These are phyloP conservation scores for Hyperoplus lanceolatus DNA, from an alignment of 2,797 vertebrate genomes.

Conservation along the genomic window DNA sequence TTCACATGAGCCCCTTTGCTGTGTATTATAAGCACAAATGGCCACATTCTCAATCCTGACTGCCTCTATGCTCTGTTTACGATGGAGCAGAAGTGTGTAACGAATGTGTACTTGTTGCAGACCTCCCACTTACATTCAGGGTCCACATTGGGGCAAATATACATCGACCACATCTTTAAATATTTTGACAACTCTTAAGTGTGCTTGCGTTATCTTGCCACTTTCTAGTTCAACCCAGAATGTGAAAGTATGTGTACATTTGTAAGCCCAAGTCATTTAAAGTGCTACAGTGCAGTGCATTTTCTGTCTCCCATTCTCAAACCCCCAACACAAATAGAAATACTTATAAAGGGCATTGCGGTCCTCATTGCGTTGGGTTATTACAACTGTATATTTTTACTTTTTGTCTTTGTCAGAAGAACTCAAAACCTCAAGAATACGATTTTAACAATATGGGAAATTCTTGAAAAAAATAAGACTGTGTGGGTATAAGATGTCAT, in stretches of 20 bases:
- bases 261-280: neutral
- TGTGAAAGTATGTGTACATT: slow-evolving; percentile 24
- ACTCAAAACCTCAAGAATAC: neutral
- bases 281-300: neutral
- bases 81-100: slow-evolving; percentile 1
- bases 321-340: neutral
- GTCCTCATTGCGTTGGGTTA: neutral
- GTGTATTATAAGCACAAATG: slow-evolving; percentile 18
- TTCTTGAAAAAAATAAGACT: neutral
- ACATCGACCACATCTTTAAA: slow-evolving; percentile 20
- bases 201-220: slow-evolving; percentile 22
- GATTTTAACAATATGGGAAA: neutral
- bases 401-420: neutral
- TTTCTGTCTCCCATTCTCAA: neutral
- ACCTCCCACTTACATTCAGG: slow-evolving; percentile 53
- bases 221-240: slow-evolving; percentile 9
- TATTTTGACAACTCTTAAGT: slow-evolving; percentile 58
- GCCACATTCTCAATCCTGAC: neutral
- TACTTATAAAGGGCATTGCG: neutral
- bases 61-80: neutral
- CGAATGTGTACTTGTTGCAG: slow-evolving; percentile 20
- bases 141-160: neutral
- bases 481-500: neutral
- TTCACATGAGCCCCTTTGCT: slow-evolving; percentile 21
- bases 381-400: neutral